Evolutionary conservation across 2,113 vertebrate species (phyloP).

Genomic region (Macheiramphus alcinus): DNA sequence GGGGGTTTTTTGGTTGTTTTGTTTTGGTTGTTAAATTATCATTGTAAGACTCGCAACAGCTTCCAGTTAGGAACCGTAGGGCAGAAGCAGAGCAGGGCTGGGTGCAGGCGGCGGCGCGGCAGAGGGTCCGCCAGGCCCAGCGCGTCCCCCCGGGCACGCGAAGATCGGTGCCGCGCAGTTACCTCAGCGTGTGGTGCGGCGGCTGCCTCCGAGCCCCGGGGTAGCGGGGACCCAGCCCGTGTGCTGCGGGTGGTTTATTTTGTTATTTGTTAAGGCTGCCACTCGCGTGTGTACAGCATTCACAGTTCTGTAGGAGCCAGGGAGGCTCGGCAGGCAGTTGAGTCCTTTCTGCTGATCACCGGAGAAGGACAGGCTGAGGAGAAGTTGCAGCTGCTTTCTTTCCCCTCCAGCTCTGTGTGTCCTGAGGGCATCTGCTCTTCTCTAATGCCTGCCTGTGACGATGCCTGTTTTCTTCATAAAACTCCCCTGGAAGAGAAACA

Average conservation of each 20-base stretch:
- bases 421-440: background rate
- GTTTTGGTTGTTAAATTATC: too few species aligned
- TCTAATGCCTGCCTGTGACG: background rate
- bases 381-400: background rate
- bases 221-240: accelerated
- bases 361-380: background rate
- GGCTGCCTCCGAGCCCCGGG: accelerated
- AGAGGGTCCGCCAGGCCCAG: background rate
- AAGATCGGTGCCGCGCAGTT: accelerated
- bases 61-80: accelerated
- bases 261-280: too few species aligned
- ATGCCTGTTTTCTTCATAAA: background rate
- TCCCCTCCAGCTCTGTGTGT: background rate
- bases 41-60: too few species aligned
- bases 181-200: accelerated
- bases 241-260: too few species aligned
- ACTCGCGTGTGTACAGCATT: accelerated
- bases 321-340: too few species aligned
- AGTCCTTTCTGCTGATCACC: too few species aligned
- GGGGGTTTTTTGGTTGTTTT: too few species aligned
- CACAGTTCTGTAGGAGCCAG: accelerated
- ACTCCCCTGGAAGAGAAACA: background rate
- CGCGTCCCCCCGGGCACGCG: too few species aligned
- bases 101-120: too few species aligned
- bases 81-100: background rate